phyloP scores from a whole-genome alignment of 2,888 invertebrate species.

The Cantharis rufa region DNA sequence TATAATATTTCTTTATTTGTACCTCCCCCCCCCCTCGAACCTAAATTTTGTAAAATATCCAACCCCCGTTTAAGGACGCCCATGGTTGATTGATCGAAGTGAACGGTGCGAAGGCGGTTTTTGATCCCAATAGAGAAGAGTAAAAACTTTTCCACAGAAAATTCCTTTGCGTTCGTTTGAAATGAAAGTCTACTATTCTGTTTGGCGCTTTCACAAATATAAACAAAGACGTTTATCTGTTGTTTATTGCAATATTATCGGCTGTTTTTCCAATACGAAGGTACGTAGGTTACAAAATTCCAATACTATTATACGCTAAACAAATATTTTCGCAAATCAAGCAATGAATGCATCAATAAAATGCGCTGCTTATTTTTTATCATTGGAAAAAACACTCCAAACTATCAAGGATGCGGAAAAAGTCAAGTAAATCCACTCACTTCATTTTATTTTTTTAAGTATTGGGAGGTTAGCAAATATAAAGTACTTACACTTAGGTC shows the following conservation, averaged over 20 bases:
- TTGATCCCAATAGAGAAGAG: not conserved
- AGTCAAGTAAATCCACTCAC: not conserved
- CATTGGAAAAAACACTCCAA: not conserved
- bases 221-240: not conserved
- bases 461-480: not conserved
- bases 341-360: not conserved
- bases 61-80: not conserved
- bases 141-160: not conserved
- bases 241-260: not conserved
- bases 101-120: not conserved
- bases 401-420: not conserved
- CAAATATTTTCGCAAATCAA: not conserved
- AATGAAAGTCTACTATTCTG: not conserved
- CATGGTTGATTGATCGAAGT: not conserved
- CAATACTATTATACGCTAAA: not conserved
- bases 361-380: not conserved
- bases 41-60: too few species aligned
- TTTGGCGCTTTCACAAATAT: not conserved
- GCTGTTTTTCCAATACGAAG: not conserved
- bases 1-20: too few species aligned
- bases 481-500: not conserved
- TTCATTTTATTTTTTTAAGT: not conserved
- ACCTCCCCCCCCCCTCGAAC: too few species aligned
- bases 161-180: not conserved
- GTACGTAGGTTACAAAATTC: not conserved